A percentile compares a stretch with the other conserved stretches of the same genome.
Evolutionary conservation across 2,888 invertebrate species (phyloP).

Genomic region (Noctua comes): DNA sequence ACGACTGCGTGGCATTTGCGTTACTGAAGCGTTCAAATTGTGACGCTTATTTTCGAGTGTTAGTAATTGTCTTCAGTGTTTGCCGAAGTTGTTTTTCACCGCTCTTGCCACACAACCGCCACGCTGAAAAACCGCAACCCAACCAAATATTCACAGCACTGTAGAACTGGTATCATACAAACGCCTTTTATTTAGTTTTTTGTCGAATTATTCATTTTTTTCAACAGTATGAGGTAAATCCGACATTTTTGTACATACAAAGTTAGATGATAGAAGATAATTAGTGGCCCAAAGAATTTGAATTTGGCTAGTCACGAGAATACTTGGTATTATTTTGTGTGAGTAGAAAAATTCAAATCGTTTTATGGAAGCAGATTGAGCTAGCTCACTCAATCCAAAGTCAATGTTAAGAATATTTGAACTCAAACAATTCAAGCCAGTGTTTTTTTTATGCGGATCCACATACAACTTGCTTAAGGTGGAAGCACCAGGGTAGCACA

Average conservation of each 20-base stretch:
- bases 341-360: neutral
- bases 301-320: slow-evolving; percentile 16
- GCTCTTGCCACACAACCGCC: slow-evolving; percentile 7
- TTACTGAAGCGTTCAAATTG: neutral
- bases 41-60: neutral
- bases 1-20: slow-evolving; percentile 3
- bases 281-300: neutral
- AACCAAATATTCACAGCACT: slow-evolving; percentile 76
- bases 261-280: no score
- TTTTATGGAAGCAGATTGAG: slow-evolving; percentile 10
- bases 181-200: slow-evolving; percentile 67
- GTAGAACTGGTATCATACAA: slow-evolving; percentile 77
- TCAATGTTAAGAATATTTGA: slow-evolving; percentile 4
- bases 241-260: slow-evolving; percentile 43
- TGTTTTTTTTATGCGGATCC: neutral
- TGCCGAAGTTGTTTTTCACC: neutral
- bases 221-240: slow-evolving; percentile 47
- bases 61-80: neutral
- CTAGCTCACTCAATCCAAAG: neutral
- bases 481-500: no score
- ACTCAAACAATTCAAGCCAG: neutral
- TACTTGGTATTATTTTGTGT: neutral
- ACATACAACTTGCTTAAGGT: neutral
- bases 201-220: slow-evolving; percentile 51
- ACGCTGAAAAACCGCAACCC: slow-evolving; percentile 20